These are phyloP conservation scores for Agrilus cyanescens DNA, from an alignment of 2,888 invertebrate genomes.

Conservation along the genomic window DNA sequence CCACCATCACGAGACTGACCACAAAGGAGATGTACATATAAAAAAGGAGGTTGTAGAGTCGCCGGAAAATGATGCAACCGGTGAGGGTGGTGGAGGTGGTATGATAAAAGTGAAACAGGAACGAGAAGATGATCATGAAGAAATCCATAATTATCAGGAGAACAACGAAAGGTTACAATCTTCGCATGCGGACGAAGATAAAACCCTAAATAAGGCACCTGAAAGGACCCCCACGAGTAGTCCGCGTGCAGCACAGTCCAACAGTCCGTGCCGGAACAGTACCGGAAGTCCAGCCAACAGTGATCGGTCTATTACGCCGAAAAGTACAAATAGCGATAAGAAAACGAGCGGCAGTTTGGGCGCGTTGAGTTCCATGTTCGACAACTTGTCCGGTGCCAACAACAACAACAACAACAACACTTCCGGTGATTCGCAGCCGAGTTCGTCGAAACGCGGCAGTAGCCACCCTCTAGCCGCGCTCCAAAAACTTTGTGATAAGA, in stretches of 20 bases:
- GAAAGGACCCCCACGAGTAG: constrained; percentile 29
- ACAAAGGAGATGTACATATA: constrained; percentile 42
- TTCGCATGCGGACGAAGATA: constrained; percentile 23
- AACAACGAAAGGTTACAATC: constrained; percentile 19
- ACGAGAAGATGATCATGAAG: constrained; percentile 30
- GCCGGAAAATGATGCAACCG: constrained; percentile 35
- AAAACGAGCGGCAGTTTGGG: constrained; percentile 58
- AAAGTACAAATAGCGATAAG: constrained; percentile 48
- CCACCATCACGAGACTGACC: constrained; percentile 30
- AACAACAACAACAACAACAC: constrained; percentile 18
- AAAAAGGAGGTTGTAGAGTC: constrained; percentile 54
- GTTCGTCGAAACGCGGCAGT: constrained; percentile 53
- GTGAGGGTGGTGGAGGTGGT: constrained; percentile 26
- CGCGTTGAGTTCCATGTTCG: constrained; percentile 83
- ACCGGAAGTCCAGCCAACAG: constrained; percentile 62
- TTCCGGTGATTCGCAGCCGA: constrained; percentile 33
- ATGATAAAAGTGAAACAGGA: constrained; percentile 26
- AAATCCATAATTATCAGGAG: constrained; percentile 32
- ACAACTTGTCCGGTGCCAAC: constrained; percentile 57
- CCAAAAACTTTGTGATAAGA: constrained; percentile 92
- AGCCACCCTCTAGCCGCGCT: constrained; percentile 89
- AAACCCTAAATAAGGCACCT: constrained; percentile 15
- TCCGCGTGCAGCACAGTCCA: constrained; percentile 30
- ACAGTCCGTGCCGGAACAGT: constrained; percentile 50
- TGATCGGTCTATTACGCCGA: constrained; percentile 66